Evolutionary conservation across 2,113 vertebrate genomes (phyloP).

Genomic region (Paramormyrops kingsleyae): DNA sequence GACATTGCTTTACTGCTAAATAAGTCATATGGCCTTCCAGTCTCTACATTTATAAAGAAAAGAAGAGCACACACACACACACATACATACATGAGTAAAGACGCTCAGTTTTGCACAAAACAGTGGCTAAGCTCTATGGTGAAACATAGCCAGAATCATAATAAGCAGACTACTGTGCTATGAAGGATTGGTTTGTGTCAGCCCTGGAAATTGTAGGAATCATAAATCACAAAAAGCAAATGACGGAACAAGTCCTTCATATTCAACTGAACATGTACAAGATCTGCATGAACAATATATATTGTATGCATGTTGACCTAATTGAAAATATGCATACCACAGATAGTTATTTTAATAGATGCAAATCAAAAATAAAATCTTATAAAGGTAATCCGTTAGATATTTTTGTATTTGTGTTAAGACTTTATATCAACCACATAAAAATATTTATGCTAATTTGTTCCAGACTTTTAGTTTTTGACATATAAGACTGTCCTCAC

Average conservation of each 20-base stretch:
- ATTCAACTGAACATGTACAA: neutral
- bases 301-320: neutral
- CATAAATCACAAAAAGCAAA: neutral
- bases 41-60: neutral
- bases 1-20: neutral
- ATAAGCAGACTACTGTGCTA: neutral
- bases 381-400: constrained; percentile 4
- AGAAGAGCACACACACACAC: constrained; percentile 15
- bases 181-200: neutral
- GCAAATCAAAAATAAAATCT: constrained; percentile 35
- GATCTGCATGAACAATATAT: neutral
- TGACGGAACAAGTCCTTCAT: neutral
- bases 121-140: neutral
- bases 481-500: neutral
- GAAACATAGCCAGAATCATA: neutral
- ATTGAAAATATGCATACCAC: constrained; percentile 21
- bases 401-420: constrained; percentile 25
- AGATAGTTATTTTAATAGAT: constrained; percentile 30
- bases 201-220: neutral
- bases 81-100: neutral
- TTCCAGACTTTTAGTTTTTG: neutral
- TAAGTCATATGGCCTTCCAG: neutral
- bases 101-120: neutral
- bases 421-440: neutral
- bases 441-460: neutral